Conservation (phyloP, 1,140 invertebrate species). For the Oreohelix idahoensis region DNA sequence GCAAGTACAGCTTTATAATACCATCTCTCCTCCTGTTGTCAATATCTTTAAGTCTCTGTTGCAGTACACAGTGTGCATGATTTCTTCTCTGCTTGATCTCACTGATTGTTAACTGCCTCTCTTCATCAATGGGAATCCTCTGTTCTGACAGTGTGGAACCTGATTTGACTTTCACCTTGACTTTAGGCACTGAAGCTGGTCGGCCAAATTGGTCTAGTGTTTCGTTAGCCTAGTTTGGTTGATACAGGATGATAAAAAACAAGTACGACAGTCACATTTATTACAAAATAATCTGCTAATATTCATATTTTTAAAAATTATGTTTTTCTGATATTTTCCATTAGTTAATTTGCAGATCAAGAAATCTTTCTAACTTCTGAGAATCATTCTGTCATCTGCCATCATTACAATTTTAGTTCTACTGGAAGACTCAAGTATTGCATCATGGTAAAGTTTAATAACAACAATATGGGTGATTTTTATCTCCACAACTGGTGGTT, state of each 20-base stretch:
- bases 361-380: no score
- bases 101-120: conserved; percentile 43
- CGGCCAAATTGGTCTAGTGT: conserved; percentile 48
- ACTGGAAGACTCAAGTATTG: no score
- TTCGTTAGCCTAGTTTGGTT: conserved; percentile 54
- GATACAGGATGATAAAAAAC: not conserved
- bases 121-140: conserved; percentile 48
- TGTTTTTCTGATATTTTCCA: no score
- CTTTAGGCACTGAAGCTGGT: conserved; percentile 37
- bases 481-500: no score
- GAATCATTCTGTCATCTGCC: no score
- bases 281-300: no score
- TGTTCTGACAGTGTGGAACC: conserved; percentile 47
- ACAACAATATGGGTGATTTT: no score
- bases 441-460: no score
- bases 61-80: conserved; percentile 60
- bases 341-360: no score
- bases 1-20: conserved; percentile 62
- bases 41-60: conserved; percentile 59
- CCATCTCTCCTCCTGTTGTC: conserved; percentile 53
- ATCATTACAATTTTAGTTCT: no score
- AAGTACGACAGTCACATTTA: no score
- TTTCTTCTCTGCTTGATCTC: conserved; percentile 61
- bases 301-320: no score
- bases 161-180: conserved; percentile 63